Evolutionary conservation across 1,140 invertebrate genomes (phyloP).

Genomic region (Portunus trituberculatus): DNA sequence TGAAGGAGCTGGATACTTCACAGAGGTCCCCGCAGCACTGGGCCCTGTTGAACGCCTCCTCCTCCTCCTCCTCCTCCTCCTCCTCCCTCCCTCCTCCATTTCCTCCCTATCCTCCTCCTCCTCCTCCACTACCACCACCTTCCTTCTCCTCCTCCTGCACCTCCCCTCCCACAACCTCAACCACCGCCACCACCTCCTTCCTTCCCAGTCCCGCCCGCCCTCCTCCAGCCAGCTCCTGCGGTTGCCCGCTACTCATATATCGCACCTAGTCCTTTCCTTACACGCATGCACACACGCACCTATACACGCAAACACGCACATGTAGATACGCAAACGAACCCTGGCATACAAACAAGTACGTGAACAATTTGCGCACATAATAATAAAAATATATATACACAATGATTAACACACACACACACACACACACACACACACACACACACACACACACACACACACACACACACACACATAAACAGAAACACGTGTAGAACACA

Average conservation of each 20-base stretch:
- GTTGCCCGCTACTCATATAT: neutral
- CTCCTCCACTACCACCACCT: neutral
- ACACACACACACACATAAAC: no score
- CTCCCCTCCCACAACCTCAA: no score
- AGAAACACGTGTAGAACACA: no score
- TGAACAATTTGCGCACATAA: no score
- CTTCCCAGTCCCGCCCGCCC: neutral
- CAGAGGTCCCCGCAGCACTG: neutral
- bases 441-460: no score
- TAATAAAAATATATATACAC: neutral
- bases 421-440: no score
- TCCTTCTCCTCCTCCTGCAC: neutral
- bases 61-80: neutral
- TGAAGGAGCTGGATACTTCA: neutral
- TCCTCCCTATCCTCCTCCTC: neutral
- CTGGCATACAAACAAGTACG: neutral
- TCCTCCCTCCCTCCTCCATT: neutral
- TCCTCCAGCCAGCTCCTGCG: neutral
- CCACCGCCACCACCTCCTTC: no score
- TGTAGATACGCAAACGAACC: neutral
- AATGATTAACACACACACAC: no score
- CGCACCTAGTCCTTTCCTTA: neutral
- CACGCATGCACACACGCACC: neutral
- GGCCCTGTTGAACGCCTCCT: neutral
- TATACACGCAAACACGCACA: neutral